Percentiles rank a stretch among this genome's conserved stretches.
These are phyloP conservation scores for Hipposideros armiger DNA, from an alignment of 2,113 vertebrate genomes.

Conservation along the genomic window DNA sequence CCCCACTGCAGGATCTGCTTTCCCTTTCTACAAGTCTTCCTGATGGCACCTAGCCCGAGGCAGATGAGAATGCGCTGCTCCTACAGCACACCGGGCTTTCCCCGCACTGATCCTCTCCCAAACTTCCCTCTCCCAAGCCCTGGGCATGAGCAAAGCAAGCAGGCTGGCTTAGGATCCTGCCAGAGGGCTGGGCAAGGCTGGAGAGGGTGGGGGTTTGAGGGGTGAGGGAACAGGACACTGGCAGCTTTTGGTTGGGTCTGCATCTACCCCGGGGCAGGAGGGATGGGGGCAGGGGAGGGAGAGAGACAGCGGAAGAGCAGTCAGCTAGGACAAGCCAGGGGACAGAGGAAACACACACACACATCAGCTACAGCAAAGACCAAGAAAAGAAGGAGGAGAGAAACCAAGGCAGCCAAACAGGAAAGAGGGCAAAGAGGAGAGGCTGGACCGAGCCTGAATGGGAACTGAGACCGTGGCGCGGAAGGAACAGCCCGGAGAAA, in stretches of 20 bases:
- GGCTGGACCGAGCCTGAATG: background rate
- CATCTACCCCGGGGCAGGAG: background rate
- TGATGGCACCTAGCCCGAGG: background rate
- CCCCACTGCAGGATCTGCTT: background rate
- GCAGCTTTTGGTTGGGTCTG: background rate
- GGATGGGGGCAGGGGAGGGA: too few relatives aligned
- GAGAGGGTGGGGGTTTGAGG: background rate
- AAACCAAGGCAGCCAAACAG: background rate
- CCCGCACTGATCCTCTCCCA: background rate
- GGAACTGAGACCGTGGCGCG: fast-evolving
- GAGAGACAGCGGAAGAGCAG: background rate
- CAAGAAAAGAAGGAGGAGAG: background rate
- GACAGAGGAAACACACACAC: too few relatives aligned
- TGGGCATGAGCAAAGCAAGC: background rate
- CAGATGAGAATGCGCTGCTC: background rate
- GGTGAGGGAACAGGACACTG: background rate
- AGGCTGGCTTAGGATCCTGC: background rate
- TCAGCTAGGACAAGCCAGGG: background rate
- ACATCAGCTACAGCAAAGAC: background rate
- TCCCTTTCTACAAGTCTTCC: background rate
- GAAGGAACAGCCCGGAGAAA: too few relatives aligned
- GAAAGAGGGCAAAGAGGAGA: background rate
- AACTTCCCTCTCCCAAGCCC: background rate
- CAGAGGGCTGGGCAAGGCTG: background rate
- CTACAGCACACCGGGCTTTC: background rate